Percentiles rank a stretch among this genome's conserved stretches.
Evolutionary conservation across 1,140 invertebrate genomes (phyloP).

Genomic region (Sesamia nonagrioides): DNA sequence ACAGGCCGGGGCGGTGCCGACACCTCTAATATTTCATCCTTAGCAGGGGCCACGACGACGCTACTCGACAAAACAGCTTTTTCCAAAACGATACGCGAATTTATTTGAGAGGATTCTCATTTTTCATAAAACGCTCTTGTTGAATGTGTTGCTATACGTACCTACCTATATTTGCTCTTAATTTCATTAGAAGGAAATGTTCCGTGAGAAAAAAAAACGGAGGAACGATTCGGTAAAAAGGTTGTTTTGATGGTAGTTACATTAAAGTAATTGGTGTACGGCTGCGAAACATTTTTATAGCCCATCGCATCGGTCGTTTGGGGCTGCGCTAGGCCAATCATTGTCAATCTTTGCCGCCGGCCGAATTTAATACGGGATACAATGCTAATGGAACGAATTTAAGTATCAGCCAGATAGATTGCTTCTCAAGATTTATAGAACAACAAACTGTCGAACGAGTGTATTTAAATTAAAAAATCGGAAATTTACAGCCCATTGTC

Average conservation of each 20-base stretch:
- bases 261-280: conserved; percentile 84
- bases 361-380: conserved; percentile 75
- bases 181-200: conserved; percentile 78
- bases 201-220: conserved; percentile 69
- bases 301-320: conserved; percentile 75
- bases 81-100: conserved; percentile 55
- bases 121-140: conserved; percentile 61
- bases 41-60: conserved; percentile 66
- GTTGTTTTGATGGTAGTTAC: conserved; percentile 82
- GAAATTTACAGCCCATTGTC: conserved; percentile 55
- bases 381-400: conserved; percentile 79
- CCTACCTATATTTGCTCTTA: conserved; percentile 68
- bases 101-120: conserved; percentile 59
- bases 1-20: conserved; percentile 71
- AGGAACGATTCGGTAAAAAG: conserved; percentile 78
- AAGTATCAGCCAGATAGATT: conserved; percentile 72
- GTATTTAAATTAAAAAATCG: conserved; percentile 66
- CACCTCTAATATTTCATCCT: conserved; percentile 83
- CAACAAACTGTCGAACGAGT: conserved; percentile 69
- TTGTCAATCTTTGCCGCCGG: conserved; percentile 75
- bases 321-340: conserved; percentile 73
- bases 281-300: conserved; percentile 82
- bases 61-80: conserved; percentile 59
- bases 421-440: conserved; percentile 77
- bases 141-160: conserved; percentile 52